phyloP scores from a whole-genome alignment of 2,888 invertebrate genomes.

The Drosophila longiperda region DNA sequence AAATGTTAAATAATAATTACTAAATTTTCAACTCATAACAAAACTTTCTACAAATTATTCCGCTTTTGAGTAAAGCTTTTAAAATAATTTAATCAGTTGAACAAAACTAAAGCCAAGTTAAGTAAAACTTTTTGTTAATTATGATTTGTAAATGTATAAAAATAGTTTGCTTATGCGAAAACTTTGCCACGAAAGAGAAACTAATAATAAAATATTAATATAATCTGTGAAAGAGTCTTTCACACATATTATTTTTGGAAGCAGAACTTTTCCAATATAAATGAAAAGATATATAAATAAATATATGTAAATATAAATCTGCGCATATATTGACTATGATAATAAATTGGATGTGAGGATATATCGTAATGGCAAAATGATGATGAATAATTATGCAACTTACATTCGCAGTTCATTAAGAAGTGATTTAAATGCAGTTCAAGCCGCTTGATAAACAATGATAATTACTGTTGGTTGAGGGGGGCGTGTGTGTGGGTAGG shows the following conservation, averaged over 20 bases:
- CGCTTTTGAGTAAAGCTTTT: background rate
- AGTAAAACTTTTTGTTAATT: background rate
- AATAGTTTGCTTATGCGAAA: background rate
- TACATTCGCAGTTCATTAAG: constrained; percentile 71
- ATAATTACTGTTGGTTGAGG: constrained; percentile 47
- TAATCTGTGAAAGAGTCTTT: background rate
- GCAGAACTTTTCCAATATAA: background rate
- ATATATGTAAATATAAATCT: background rate
- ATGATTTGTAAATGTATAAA: background rate
- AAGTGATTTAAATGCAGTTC: constrained; percentile 69
- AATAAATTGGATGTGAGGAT: background rate
- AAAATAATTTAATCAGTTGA: background rate
- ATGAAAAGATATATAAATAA: background rate
- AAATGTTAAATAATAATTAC: background rate
- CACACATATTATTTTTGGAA: background rate
- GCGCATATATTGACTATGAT: background rate
- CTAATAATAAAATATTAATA: background rate
- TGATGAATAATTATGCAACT: constrained; percentile 63
- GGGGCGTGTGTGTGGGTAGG: no score
- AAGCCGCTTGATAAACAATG: constrained; percentile 54
- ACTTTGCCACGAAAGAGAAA: background rate
- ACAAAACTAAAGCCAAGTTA: background rate
- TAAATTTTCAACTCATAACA: background rate
- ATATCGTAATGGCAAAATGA: constrained; percentile 19
- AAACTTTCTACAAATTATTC: background rate